Conservation (phyloP, 2,113 vertebrate species). For the Brachionichthys hirsutus region DNA sequence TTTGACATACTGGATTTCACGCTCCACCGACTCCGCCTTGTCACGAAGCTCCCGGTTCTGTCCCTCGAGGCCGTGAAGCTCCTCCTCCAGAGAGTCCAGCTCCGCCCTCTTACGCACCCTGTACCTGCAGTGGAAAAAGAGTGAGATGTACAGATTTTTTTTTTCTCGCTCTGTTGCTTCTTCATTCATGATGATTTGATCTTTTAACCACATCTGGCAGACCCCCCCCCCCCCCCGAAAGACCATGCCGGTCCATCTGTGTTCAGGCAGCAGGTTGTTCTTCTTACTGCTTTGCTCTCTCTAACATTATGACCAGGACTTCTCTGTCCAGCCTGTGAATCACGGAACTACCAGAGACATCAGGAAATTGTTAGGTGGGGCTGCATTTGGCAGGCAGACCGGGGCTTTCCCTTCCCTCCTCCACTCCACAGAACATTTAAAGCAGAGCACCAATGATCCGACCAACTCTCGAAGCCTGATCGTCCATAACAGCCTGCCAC, state of each 20-base stretch:
- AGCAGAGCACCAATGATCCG: background rate
- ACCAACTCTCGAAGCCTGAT: too few relatives aligned
- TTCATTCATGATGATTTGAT: constrained; percentile 25
- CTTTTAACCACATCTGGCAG: constrained; percentile 7
- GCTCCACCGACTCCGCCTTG: constrained; percentile 90
- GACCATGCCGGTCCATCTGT: background rate
- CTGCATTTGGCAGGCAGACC: constrained; percentile 54
- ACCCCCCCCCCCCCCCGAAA: constrained; percentile 11
- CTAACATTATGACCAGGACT: background rate
- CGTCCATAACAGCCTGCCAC: too few relatives aligned
- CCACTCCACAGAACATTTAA: constrained; percentile 41
- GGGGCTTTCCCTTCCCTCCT: constrained; percentile 60
- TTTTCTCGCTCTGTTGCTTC: constrained; percentile 42
- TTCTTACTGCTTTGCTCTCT: background rate
- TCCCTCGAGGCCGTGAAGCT: constrained; percentile 87
- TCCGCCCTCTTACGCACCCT: constrained; percentile 90
- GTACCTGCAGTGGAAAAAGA: constrained; percentile 74
- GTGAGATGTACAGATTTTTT: constrained; percentile 2
- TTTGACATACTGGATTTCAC: constrained; percentile 93
- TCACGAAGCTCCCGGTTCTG: constrained; percentile 88
- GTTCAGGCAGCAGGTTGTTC: too few relatives aligned
- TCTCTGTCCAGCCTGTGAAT: background rate
- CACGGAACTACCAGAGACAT: constrained; percentile 16
- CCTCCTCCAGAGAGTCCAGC: constrained; percentile 88
- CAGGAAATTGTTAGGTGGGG: constrained; percentile 48